Base-by-base conservation (phyloP, 2,888 invertebrate genomes). In the Chironomus tentans region DNA sequence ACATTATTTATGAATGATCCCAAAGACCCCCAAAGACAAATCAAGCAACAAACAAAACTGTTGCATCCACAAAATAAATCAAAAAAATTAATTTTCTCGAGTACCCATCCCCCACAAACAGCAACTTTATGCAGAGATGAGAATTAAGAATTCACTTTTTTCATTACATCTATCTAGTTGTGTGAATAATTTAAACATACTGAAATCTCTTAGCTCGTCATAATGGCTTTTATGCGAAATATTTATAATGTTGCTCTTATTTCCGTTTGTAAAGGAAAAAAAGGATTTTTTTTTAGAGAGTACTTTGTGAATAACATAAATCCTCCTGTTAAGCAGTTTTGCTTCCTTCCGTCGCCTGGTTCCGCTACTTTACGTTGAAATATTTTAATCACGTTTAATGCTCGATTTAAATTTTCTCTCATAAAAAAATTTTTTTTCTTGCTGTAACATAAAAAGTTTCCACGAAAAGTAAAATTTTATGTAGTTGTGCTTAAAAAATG, bases 311-410 rank as follows among this genome's bases (percentile, higher is more conserved):
- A 56, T 18, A 56, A 56, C 13, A n/a, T 56, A 56, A 56, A 56
- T 56, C 56, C 56, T 56, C 56, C 18, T 56, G 56, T 56, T 56
- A 56, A 56, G 56, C 56, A 56, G 56, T 18, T 56, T 56, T n/a
- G 18, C 56, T 56, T 56, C 15, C 56, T 56, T 56, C 56, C 56
- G 56, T 38, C 38, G 56, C n/a, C 38, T 38, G 38, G 38, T 56
- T 15, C 18, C 15, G n/a, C 18, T 15, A 4, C 56, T 56, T 56
- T 15, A 50, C 50, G 15, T 0, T 10, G 13, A 22, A 65, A 65
- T 10, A 65, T 65, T 21, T 65, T 65, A 65, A 65, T 65, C 65
- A 65, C 65, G 65, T 65, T 65, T 65, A 65, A 65, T 65, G 18
- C 65, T 65, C 22, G 65, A 24, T 65, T 65, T 24, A 65, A 12